Base-by-base conservation (phyloP, 2,797 vertebrate species). In the Neosalanx taihuensis region DNA sequence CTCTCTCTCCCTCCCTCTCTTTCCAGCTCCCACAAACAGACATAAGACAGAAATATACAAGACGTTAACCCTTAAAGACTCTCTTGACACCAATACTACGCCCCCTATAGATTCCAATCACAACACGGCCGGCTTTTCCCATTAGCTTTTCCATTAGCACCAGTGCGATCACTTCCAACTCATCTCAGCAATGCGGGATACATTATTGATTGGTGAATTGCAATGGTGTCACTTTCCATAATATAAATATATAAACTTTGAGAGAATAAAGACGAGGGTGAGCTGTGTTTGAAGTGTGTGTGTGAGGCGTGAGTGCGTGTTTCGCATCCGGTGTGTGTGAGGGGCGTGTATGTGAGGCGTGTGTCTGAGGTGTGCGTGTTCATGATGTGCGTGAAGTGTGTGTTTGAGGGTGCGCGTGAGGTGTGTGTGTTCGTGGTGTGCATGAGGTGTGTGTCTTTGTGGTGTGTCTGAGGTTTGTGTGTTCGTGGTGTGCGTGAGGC, bases 131-230 rank as follows among this genome's bases (percentile, higher is more conserved):
- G 56, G n/a, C 23, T n/a, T 26, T 26, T 59, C 23, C 23, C 20
- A 59, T 26, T 6, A 59, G 37, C 37, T 41, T 41, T 59, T 26
- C 20, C 23, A 60, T 60, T 12, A 26, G 7, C 58, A 59, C n/a
- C 23, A 59, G 23, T 60, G 20, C 29, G 23, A 23, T 60, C 20
- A 60, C 58, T 60, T 30, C 23, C 12, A 60, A 60, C 58, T 60
- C 58, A 60, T 60, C 23, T 29, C 20, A 26, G 70, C 70, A 49
- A 69, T 37, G 58, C 73, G 30, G 72, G 69, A 82, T 72, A 3
- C 73, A 68, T 61, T 80, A 85, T 85, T 69, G 76, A 82, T 84
- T 41, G 29, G 13, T 6, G 9, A 17, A 13, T 18, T n/a, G 18
- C 51, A 56, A 56, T 56, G 70, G 35, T 60, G 18, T 26, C 33